phyloP scores from a whole-genome alignment of 2,113 vertebrate genomes.

The Nycticryphes semicollaris region DNA sequence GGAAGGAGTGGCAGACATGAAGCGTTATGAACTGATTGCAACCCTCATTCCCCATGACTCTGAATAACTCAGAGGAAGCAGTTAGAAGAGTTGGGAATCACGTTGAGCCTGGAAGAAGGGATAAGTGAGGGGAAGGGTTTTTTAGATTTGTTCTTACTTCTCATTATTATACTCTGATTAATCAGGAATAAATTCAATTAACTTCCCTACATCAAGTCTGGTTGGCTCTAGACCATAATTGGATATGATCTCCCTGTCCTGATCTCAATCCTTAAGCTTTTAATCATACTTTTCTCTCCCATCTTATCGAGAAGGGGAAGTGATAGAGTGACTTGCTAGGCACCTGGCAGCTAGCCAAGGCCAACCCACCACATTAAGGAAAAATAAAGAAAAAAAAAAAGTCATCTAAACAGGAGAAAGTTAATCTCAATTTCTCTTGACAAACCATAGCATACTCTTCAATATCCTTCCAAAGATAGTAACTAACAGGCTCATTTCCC shows the following conservation, averaged over 20 bases:
- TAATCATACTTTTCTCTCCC: neutral
- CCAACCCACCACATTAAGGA: neutral
- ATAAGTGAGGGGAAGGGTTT: neutral
- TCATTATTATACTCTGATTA: neutral
- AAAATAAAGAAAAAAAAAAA: neutral
- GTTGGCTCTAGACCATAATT: neutral
- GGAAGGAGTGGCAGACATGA: neutral
- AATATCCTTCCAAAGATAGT: neutral
- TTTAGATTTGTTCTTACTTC: neutral
- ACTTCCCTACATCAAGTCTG: neutral
- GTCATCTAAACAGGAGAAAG: neutral
- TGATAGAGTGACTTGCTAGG: neutral
- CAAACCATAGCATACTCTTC: neutral
- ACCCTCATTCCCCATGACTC: neutral
- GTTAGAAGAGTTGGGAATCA: neutral
- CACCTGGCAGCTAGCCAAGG: neutral
- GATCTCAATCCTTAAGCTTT: neutral
- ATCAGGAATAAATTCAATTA: neutral
- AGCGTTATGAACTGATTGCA: neutral
- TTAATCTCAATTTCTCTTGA: neutral
- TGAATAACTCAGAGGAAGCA: neutral
- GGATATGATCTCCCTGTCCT: neutral
- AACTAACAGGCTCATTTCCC: neutral
- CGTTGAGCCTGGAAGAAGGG: neutral
- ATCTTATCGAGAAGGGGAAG: neutral